Evolutionary conservation across 2,888 invertebrate species (phyloP).

Genomic region (Dolichomitus sp.): DNA sequence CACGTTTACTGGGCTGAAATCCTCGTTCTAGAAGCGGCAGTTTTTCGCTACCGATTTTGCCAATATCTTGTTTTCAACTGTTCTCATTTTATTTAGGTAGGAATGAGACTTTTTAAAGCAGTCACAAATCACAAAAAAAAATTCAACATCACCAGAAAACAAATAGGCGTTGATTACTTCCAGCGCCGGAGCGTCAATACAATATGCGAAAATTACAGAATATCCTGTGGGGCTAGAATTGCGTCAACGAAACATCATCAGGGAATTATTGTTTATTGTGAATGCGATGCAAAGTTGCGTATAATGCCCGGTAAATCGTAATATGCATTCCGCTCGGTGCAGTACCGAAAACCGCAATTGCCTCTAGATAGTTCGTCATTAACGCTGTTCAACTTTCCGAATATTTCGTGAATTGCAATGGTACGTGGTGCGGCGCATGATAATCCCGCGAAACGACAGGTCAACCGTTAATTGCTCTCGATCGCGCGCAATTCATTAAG

Average conservation of each 20-base stretch:
- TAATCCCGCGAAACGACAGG: conserved; percentile 12
- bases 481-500: conserved; percentile 13
- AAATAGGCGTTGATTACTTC: conserved; percentile 26
- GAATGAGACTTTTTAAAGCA: too few relatives aligned
- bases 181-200: conserved; percentile 14
- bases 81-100: too few relatives aligned
- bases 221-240: neutral
- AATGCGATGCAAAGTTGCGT: neutral
- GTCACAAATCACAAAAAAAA: too few relatives aligned
- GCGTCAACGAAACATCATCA: conserved; percentile 39
- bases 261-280: conserved; percentile 57
- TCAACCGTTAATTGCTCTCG: conserved; percentile 22
- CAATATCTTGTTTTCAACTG: too few relatives aligned
- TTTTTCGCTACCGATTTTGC: too few relatives aligned
- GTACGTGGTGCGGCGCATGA: neutral
- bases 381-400: conserved; percentile 47
- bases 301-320: conserved; percentile 14
- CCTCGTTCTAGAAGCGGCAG: too few relatives aligned
- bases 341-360: conserved; percentile 40
- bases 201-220: conserved; percentile 52
- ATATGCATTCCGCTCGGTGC: conserved; percentile 19
- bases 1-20: too few relatives aligned
- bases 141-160: neutral
- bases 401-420: conserved; percentile 44
- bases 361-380: conserved; percentile 41